Percentiles rank a stretch among this genome's conserved stretches.
Conservation (phyloP, 2,797 vertebrate species). For the Sebastiscus albofasciatus region DNA sequence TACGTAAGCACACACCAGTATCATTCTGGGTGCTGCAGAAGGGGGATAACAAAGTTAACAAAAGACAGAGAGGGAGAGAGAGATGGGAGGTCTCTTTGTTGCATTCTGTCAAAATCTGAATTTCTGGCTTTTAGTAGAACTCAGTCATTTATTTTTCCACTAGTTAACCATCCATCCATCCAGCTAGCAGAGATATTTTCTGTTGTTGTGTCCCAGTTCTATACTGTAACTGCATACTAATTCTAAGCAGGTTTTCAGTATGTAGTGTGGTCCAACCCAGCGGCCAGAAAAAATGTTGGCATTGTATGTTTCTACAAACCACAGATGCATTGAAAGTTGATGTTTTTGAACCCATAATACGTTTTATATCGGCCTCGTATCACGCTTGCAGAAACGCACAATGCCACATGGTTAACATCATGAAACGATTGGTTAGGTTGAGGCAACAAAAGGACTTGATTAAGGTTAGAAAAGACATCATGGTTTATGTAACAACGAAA, state of each 20-base stretch:
- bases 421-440: neutral
- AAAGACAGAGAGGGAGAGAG: slow-evolving; percentile 51
- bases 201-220: neutral
- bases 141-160: neutral
- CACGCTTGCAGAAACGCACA: neutral
- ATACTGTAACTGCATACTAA: neutral
- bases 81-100: slow-evolving; percentile 50
- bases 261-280: too few species aligned
- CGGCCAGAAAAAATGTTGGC: accelerated
- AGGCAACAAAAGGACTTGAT: neutral
- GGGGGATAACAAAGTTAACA: slow-evolving; percentile 66
- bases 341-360: neutral
- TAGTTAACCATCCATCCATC: neutral
- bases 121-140: neutral
- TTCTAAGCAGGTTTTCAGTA: neutral
- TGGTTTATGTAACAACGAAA: neutral
- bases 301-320: neutral
- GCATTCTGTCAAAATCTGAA: slow-evolving; percentile 24
- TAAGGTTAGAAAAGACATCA: neutral
- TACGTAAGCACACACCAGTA: slow-evolving; percentile 41
- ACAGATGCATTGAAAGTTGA: neutral
- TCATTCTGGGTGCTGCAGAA: slow-evolving; percentile 40
- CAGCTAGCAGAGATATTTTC: neutral
- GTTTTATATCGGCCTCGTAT: neutral
- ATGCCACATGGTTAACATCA: neutral